Evolutionary conservation across 2,888 invertebrate genomes (phyloP), one percentile per base, ranked within the genome.

Genomic region (Argyresthia goedartella): DNA sequence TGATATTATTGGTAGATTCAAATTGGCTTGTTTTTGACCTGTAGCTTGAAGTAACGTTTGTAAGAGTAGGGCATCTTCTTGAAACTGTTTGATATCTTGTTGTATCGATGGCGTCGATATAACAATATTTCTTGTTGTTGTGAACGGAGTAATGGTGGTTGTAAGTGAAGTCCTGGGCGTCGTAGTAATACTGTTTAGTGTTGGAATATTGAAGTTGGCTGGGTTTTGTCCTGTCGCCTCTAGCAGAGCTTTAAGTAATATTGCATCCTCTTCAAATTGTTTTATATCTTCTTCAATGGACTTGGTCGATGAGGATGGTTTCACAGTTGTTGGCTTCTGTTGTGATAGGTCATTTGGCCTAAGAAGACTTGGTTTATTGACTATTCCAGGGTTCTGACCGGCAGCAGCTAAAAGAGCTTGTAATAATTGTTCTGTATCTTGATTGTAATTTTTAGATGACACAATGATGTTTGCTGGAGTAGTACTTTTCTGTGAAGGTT

Each of bases 201-300:
- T 9, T 14, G 50, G 44, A 16, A 67, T 58, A 44, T 72, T 79
- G 54, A 84, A 68, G 54, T 72, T 77, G 65, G 81, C 80, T 16
- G 85, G 80, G 64, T 75, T 80, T 51, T 85, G 79, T 53, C 74
- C 77, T 10, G 71, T 71, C 57, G 77, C 68, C 67, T 68, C 63
- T 57, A 78, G 56, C 56, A 80, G 61, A 65, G 63, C 45, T 59
- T 56, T 73, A 54, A 85, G 61, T 52, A 87, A 65, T 62, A 80
- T 78, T 8, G 84, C 76, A 53, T 88, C 87, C 65, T 86, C 80
- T 62, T 87, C 79, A 59, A 81, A 81, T 55, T 85, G 84, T 52
- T 71, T 73, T n/a, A 87, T 72, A 52, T 87, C 87, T 34, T 85
- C 84, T 63, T 86, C 77, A 52, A 87, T 70, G 35, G 82, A 79